Evolutionary conservation across 1,140 invertebrate species (phyloP).

Genomic region (Drosophila orena): DNA sequence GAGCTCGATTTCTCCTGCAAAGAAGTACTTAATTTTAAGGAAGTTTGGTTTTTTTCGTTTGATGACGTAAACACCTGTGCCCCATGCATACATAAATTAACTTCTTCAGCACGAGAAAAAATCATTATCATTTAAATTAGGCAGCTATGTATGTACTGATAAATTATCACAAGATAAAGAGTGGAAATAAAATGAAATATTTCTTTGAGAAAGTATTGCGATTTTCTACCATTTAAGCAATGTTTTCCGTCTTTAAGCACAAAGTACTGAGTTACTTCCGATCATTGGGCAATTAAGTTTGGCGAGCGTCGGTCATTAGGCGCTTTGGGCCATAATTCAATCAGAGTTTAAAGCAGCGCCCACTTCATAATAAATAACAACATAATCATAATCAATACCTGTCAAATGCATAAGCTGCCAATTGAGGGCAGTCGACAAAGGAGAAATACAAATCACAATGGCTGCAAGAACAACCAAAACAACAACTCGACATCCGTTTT

Average conservation of each 20-base stretch:
- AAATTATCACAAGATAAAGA: background rate
- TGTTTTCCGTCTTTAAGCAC: no score
- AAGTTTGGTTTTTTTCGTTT: background rate
- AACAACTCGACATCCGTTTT: conserved; percentile 28
- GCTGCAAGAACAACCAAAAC: conserved; percentile 14
- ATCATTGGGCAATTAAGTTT: background rate
- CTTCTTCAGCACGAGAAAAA: background rate
- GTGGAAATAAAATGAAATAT: background rate
- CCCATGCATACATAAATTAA: no score
- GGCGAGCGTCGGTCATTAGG: background rate
- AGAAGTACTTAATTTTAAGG: background rate
- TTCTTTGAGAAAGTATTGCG: no score
- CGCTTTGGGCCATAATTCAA: conserved; percentile 4
- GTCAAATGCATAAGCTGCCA: conserved; percentile 56
- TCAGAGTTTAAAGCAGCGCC: conserved; percentile 10
- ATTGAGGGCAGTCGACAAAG: conserved; percentile 38
- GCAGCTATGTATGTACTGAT: no score
- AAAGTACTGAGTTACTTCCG: no score
- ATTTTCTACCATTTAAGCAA: background rate
- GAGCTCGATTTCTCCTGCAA: conserved; percentile 17
- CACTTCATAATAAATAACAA: conserved; percentile 33
- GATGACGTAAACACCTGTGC: conserved; percentile 61
- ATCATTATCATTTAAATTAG: background rate
- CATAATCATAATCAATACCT: conserved; percentile 58
- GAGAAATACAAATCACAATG: conserved; percentile 26